These are phyloP conservation scores for Tetrao urogallus DNA, from an alignment of 2,113 vertebrate species.

Conservation along the genomic window DNA sequence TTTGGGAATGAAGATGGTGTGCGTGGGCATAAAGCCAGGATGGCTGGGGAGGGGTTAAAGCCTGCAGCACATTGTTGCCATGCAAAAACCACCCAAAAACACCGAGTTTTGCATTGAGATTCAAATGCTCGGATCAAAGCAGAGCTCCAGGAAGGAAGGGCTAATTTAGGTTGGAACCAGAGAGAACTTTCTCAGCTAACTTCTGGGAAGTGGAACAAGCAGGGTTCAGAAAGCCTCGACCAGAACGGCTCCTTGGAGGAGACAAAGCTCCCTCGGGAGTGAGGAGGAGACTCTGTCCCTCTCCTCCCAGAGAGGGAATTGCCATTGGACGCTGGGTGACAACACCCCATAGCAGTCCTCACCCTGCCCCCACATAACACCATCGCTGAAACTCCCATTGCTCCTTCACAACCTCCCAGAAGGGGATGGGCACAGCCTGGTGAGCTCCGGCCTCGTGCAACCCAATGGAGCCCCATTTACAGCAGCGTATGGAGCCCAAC, in stretches of 20 bases:
- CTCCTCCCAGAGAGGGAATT: background rate
- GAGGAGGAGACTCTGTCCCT: conserved; percentile 13
- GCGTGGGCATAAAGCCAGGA: fast-evolving
- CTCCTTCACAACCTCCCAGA: background rate
- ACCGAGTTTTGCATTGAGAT: conserved; percentile 12
- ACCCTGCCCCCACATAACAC: background rate
- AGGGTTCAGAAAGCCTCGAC: conserved; percentile 22
- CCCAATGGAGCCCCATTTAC: background rate
- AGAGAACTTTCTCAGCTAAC: conserved; percentile 54
- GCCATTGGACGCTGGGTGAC: background rate
- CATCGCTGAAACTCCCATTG: background rate
- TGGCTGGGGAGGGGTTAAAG: background rate
- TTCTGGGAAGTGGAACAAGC: conserved; percentile 56
- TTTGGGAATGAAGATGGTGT: background rate
- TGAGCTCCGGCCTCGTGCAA: background rate
- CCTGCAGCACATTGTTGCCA: background rate
- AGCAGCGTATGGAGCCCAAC: background rate
- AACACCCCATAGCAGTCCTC: background rate
- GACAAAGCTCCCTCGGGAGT: background rate
- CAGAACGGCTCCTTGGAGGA: background rate
- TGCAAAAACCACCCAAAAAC: background rate
- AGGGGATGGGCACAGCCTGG: background rate
- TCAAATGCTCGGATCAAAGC: conserved; percentile 64
- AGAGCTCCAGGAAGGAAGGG: conserved; percentile 57
- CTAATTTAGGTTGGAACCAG: conserved; percentile 57